Percentiles rank a stretch among this genome's conserved stretches.
Evolutionary conservation across 2,113 vertebrate genomes (phyloP).

Genomic region (Octodon degus): DNA sequence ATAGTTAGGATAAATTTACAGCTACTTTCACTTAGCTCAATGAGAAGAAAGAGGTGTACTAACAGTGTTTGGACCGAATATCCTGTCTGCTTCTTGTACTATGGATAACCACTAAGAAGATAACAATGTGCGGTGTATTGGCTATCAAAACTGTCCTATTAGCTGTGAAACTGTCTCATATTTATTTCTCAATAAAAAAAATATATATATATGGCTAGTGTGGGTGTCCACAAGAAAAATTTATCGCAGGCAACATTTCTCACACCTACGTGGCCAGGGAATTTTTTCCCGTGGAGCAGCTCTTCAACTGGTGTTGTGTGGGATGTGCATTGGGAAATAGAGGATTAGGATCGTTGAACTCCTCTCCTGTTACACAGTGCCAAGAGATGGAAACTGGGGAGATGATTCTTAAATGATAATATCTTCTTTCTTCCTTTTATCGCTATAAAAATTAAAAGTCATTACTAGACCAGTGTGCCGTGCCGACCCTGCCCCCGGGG

Average conservation of each 20-base stretch:
- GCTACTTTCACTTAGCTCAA: too few species aligned
- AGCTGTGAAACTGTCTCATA: too few species aligned
- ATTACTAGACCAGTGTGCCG: neutral
- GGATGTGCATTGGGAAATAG: neutral
- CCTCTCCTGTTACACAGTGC: neutral
- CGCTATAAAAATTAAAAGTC: conserved; percentile 11
- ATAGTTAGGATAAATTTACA: too few species aligned
- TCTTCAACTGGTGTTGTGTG: neutral
- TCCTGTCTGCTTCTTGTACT: too few species aligned
- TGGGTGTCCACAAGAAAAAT: neutral
- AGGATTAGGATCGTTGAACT: neutral
- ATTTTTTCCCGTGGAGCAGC: neutral
- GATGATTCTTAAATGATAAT: conserved; percentile 20
- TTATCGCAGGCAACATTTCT: neutral
- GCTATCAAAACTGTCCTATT: too few species aligned
- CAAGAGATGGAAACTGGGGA: neutral
- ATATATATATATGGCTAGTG: too few species aligned
- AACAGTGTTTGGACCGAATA: too few species aligned
- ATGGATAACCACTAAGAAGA: too few species aligned
- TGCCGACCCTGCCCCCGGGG: too few species aligned
- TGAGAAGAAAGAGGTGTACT: too few species aligned
- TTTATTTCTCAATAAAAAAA: too few species aligned
- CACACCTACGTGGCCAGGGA: neutral
- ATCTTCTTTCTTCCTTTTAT: neutral
- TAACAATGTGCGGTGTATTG: too few species aligned